Evolutionary conservation across 2,888 invertebrate genomes (phyloP), one percentile per base, ranked within the genome.

Genomic region (Agrotis segetum): DNA sequence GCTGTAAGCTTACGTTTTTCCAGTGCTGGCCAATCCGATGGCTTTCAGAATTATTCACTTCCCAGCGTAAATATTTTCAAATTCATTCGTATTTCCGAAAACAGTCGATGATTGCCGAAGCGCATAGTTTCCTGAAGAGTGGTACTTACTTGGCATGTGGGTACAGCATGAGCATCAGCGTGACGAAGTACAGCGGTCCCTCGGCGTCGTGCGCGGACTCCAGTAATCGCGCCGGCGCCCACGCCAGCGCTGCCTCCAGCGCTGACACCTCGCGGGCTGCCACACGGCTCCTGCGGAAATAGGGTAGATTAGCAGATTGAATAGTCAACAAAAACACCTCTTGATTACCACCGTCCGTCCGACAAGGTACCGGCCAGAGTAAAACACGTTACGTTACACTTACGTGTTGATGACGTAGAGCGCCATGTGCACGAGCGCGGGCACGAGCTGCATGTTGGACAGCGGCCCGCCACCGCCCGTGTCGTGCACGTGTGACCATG

Each of bases 341-440:
- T 34, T 7, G 34, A 34, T 7, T 34, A 34, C 34, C 7, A 34
- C 34, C 7, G 34, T 7, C 34, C 34, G 29, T 29, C 29, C 29
- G 29, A 29, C 29, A 29, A 29, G 29, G 4, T 29, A 29, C 29
- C 29, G 29, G 29, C 3, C 29, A 29, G 29, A 5, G 3, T 29
- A 29, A 29, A 29, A 29, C 29, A 29, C 29, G 29, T 29, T 5
- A 40, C 0, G 2, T 63, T 16, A 9, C 0, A 72, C 97, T 96
- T 85, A 98, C 97, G 99, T 99, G 91, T 99, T 98, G 86, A 99
- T 97, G 80, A 99, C 98, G 92, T 99, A 99, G 21, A 99, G 97
- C 24, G 99, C 98, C 97, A 99, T 99, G 92, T 99, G 99, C 79
- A 98, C 96, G 69, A 99, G 96, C 91, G 99, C 99, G 13, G 99